Conservation (phyloP, 2,113 vertebrate species). For the Prolemur simus region DNA sequence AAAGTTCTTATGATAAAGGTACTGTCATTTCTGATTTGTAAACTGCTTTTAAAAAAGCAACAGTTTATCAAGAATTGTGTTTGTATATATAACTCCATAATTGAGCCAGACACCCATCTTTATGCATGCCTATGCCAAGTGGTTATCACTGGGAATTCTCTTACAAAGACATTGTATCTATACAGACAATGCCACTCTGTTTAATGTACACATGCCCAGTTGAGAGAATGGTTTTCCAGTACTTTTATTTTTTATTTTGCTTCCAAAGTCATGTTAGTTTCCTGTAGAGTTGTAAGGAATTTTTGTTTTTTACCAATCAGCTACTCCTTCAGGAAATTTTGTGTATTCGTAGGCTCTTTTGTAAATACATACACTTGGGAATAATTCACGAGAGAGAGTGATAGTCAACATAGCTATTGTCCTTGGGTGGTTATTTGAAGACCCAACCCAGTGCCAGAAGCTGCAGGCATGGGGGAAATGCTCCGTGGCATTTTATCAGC, state of each 20-base stretch:
- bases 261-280: neutral
- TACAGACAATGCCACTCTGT: rapidly evolving
- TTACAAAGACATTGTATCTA: too few relatives aligned
- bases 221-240: neutral
- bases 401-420: rapidly evolving
- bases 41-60: rapidly evolving
- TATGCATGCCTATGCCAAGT: rapidly evolving
- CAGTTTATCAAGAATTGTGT: neutral
- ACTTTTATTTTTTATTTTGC: neutral
- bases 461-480: neutral
- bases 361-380: rapidly evolving
- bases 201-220: neutral
- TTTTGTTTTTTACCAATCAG: neutral
- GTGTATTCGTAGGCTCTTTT: neutral
- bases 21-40: neutral
- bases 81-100: neutral
- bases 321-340: neutral
- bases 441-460: neutral
- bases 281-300: too few relatives aligned
- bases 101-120: neutral
- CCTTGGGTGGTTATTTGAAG: neutral
- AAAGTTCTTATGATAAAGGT: neutral
- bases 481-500: neutral
- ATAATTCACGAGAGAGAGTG: neutral
- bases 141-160: neutral